Evolutionary conservation across 2,888 invertebrate species (phyloP).

Genomic region (Allolobophora icterica): DNA sequence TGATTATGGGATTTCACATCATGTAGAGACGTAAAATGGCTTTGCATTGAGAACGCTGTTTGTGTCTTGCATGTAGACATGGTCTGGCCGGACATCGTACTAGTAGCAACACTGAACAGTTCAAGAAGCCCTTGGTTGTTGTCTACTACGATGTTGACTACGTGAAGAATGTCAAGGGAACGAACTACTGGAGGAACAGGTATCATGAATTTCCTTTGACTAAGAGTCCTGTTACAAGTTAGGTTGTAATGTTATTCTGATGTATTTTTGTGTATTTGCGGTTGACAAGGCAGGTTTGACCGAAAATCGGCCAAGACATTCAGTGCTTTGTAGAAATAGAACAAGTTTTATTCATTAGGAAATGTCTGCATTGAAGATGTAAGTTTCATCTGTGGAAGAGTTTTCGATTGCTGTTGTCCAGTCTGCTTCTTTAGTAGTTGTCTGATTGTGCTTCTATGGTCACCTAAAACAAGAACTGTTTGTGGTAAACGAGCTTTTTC

Average conservation of each 20-base stretch:
- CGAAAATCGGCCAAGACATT: too few species aligned
- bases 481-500: too few species aligned
- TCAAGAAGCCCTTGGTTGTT: constrained; percentile 85
- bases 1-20: too few species aligned
- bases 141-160: constrained; percentile 95
- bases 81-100: constrained; percentile 91
- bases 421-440: background rate
- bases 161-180: constrained; percentile 89
- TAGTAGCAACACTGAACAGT: constrained; percentile 82
- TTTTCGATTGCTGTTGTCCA: background rate
- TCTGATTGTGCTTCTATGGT: too few species aligned
- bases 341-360: background rate
- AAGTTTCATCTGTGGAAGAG: background rate
- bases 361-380: too few species aligned
- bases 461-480: too few species aligned
- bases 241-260: background rate
- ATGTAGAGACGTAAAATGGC: background rate
- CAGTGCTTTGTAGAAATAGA: background rate
- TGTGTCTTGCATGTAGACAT: constrained; percentile 71
- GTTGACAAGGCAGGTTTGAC: background rate
- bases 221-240: background rate
- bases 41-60: background rate
- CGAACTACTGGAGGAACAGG: constrained; percentile 87
- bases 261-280: background rate
- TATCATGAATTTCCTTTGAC: constrained; percentile 42